Conservation (phyloP, 2,797 vertebrate species). For the Antrozous pallidus region DNA sequence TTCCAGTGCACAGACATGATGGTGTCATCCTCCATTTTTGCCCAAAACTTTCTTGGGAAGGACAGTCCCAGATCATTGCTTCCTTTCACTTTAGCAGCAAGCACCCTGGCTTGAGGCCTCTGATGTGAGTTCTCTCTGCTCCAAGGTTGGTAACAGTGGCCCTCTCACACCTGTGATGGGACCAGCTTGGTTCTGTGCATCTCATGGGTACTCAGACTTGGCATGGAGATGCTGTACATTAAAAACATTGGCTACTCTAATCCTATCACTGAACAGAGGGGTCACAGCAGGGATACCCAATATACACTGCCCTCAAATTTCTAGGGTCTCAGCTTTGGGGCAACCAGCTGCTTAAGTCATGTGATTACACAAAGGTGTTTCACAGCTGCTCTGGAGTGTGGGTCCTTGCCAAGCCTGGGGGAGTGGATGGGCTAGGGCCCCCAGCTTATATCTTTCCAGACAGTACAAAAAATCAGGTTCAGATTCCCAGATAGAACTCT, state of each 20-base stretch:
- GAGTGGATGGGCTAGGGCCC: rapidly evolving
- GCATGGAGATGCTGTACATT: not conserved
- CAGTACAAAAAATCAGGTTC: not conserved
- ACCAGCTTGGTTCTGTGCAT: not conserved
- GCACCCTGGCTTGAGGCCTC: rapidly evolving
- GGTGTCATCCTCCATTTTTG: not conserved
- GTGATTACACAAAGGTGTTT: not conserved
- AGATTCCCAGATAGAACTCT: not conserved
- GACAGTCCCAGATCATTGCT: not conserved
- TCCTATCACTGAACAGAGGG: not conserved
- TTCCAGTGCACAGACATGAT: conserved; percentile 38
- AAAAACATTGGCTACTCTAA: not conserved
- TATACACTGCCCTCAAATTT: too few relatives aligned
- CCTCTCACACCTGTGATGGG: not conserved
- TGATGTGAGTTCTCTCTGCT: not conserved
- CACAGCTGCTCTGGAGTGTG: not conserved
- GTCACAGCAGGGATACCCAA: too few relatives aligned
- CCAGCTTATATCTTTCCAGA: not conserved
- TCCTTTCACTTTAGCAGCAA: not conserved
- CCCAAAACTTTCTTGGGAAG: conserved; percentile 67
- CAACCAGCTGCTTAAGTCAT: too few relatives aligned
- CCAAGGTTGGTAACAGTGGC: rapidly evolving
- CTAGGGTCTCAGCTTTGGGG: too few relatives aligned
- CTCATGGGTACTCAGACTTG: rapidly evolving
- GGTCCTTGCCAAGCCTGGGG: not conserved